phyloP scores from a whole-genome alignment of 2,797 vertebrate genomes.

The Bradypodion pumilum region DNA sequence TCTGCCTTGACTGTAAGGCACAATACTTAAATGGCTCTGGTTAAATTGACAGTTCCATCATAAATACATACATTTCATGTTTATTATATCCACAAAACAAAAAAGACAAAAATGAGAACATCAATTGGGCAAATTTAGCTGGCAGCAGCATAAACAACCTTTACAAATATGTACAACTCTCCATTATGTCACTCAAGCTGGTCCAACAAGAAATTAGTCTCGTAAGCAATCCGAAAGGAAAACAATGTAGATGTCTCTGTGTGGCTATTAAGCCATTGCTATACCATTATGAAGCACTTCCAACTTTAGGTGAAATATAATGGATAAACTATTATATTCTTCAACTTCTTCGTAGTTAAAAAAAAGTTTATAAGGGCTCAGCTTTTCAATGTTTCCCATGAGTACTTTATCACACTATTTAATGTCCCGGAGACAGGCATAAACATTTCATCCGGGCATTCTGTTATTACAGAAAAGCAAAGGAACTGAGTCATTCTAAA shows the following conservation, averaged over 20 bases:
- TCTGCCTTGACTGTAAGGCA: background rate
- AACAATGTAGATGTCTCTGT: background rate
- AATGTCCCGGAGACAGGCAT: conserved; percentile 45
- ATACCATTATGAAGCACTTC: background rate
- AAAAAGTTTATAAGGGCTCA: conserved; percentile 7
- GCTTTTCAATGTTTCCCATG: conserved; percentile 29
- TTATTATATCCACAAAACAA: background rate
- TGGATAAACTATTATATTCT: conserved; percentile 22
- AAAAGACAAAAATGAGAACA: background rate
- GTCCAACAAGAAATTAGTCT: background rate
- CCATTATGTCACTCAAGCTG: background rate
- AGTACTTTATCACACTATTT: conserved; percentile 44
- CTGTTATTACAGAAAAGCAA: conserved; percentile 34
- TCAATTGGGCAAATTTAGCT: background rate
- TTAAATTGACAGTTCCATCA: background rate
- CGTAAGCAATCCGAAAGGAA: background rate
- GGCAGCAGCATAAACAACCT: background rate
- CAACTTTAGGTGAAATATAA: conserved; percentile 21
- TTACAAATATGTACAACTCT: background rate
- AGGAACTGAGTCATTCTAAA: conserved; percentile 38
- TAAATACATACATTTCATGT: background rate
- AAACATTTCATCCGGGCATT: conserved; percentile 31
- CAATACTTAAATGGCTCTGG: background rate
- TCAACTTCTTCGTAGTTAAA: conserved; percentile 36
- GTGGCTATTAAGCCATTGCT: background rate